Base-by-base conservation (phyloP, 2,797 vertebrate genomes). In the Phrynocephalus forsythii region DNA sequence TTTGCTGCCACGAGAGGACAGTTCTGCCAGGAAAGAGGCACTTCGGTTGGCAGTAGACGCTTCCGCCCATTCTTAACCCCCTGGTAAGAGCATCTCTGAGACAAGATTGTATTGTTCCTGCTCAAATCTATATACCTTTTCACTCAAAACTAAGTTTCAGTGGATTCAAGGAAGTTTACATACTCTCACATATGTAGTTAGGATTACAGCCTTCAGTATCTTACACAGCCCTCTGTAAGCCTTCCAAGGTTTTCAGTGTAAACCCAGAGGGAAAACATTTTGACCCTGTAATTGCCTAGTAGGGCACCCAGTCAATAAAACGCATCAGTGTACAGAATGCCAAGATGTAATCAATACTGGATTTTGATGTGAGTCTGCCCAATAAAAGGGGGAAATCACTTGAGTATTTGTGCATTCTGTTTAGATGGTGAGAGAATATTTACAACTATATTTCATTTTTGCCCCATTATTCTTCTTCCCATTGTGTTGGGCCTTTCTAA, bases 321-420 rank as follows among this genome's bases (percentile, higher is more conserved):
- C 92, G 82, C 91, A 95, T 90, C 86, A 8, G 5, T 95, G 87
- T 93, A 94, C 87, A 94, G 91, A 95, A 86, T 95, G 79, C 86
- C 89, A 95, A 96, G 88, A 89, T 95, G 86, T 89, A 95, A 95
- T 95, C 95, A 94, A 91, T 93, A 95, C n/a, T 72, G 86, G 89
- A 94, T 91, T 92, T 94, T 94, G 92, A 94, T 90, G 86, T 15
- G 1, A 78, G n/a, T 33, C 79, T 94, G 87, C 88, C 92, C 94
- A 79, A 93, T 89, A 91, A 38, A n/a, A 92, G 92, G 85, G 44
- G 68, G 75, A 89, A 91, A 89, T 94, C 28, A 91, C 84, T 92
- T 90, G 88, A 87, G 90, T 92, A 91, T 73, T 82, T 88, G 85
- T 87, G 69, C 86, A 86, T 10, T 79, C 72, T 73, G n/a, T 72